Evolutionary conservation across 2,797 vertebrate genomes (phyloP), one percentile per base, ranked within the genome.

Genomic region (Neosalanx taihuensis): DNA sequence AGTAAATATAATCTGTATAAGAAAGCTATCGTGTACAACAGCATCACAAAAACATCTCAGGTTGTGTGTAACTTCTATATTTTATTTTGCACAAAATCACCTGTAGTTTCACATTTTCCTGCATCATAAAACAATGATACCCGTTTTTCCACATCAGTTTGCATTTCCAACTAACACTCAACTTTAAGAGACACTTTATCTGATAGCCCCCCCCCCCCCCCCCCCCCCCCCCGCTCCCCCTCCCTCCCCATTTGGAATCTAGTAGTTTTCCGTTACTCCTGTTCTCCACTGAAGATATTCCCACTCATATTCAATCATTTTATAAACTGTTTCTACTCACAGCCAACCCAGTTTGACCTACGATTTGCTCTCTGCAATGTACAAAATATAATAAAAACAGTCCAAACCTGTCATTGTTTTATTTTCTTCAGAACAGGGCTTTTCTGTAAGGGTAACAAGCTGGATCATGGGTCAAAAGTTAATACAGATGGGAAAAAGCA

Each of bases 81-180:
- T 88, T 91, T 86, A 91, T 91, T 91, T 80, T 87, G 79, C 83
- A 86, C 85, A 77, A 85, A 81, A 80, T 80, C 71, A 76, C 75
- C 81, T 84, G 81, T 81, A 86, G 67, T 71, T 86, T 85, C 80
- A 89, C 87, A 88, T 87, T 75, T 73, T 83, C 84, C 83, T 84
- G 83, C 78, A 83, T 81, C 76, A 81, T 61, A 77, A 88, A 79
- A 82, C 78, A 75, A 76, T 57, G 75, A 81, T 72, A 86, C 80
- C 88, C 17, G 69, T 61, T 74, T 26, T 79, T 68, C 72, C 59
- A 82, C 72, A 83, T 73, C 60, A 3, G 31, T 82, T 85, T 81
- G 80, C 73, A 81, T 82, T 76, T 69, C 78, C 64, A 79, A 77
- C 57, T 80, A 84, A 82, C 78, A 83, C 76, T 79, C 72, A 73